phyloP scores from a whole-genome alignment of 1,140 invertebrate genomes.

The Pollicipes pollicipes region DNA sequence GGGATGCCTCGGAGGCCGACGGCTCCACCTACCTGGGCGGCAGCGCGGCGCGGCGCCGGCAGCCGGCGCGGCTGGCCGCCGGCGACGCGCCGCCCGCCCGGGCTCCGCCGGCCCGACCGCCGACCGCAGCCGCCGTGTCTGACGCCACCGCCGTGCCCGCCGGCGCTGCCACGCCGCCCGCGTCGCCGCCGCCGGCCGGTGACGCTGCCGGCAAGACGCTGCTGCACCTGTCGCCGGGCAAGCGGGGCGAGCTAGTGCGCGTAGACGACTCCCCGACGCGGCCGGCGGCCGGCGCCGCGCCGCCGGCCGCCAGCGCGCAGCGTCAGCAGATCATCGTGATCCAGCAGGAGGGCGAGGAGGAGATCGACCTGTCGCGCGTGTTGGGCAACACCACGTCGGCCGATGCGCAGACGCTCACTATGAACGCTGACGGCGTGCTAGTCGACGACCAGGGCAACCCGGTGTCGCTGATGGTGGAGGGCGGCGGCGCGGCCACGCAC shows the following conservation, averaged over 20 bases:
- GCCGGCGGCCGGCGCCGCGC: too few relatives aligned
- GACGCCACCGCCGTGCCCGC: too few relatives aligned
- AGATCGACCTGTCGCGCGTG: neutral
- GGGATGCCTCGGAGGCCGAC: neutral
- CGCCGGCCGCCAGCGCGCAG: neutral
- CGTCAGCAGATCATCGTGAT: neutral
- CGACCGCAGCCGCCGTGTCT: too few relatives aligned
- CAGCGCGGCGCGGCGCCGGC: neutral
- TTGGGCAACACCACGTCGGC: neutral
- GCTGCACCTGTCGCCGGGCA: neutral
- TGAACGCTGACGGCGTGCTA: neutral
- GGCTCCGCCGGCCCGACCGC: too few relatives aligned
- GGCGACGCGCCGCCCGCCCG: too few relatives aligned
- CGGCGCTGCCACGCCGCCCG: too few relatives aligned
- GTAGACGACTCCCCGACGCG: neutral
- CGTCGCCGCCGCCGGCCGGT: too few relatives aligned
- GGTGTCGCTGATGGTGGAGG: neutral
- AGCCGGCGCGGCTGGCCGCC: neutral
- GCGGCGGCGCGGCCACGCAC: neutral
- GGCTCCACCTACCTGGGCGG: conserved; percentile 4
- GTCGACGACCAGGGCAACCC: neutral
- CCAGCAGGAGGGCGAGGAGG: neutral
- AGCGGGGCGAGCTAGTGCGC: neutral
- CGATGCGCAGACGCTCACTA: neutral
- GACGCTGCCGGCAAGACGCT: neutral